phyloP scores from a whole-genome alignment of 1,140 invertebrate genomes.

The Belonocnema kinseyi region DNA sequence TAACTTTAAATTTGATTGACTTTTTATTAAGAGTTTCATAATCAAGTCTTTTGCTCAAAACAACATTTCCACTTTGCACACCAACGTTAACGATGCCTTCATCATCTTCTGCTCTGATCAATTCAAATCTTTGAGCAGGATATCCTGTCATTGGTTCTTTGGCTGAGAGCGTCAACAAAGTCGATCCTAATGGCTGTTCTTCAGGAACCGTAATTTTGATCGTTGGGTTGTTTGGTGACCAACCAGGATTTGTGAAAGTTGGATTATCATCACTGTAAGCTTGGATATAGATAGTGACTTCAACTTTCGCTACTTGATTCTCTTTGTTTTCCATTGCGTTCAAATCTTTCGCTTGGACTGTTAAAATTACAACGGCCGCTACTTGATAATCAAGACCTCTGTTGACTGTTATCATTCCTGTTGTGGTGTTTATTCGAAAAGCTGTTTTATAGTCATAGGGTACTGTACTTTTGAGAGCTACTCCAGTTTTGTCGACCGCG shows the following conservation, averaged over 20 bases:
- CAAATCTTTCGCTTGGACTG: conserved; percentile 83
- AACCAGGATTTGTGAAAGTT: conserved; percentile 83
- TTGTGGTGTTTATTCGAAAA: conserved; percentile 82
- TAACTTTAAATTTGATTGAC: conserved; percentile 83
- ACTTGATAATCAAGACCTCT: conserved; percentile 85
- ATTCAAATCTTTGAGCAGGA: conserved; percentile 79
- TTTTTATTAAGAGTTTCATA: conserved; percentile 83
- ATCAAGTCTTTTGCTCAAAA: conserved; percentile 83
- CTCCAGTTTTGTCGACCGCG: conserved; percentile 86
- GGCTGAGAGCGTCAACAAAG: conserved; percentile 83
- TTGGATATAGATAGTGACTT: conserved; percentile 88
- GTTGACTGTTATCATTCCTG: conserved; percentile 83
- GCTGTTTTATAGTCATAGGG: conserved; percentile 82
- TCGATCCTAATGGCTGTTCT: conserved; percentile 87
- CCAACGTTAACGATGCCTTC: conserved; percentile 78
- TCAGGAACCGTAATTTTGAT: conserved; percentile 84
- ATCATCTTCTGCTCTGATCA: conserved; percentile 69
- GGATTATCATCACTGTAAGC: conserved; percentile 88
- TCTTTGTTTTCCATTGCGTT: conserved; percentile 83
- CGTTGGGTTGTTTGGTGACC: conserved; percentile 81
- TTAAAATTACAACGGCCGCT: conserved; percentile 87
- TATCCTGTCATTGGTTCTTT: conserved; percentile 83
- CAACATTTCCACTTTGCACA: conserved; percentile 82
- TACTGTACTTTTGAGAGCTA: conserved; percentile 78
- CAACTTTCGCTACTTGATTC: conserved; percentile 80